Evolutionary conservation across 2,113 vertebrate genomes (phyloP).

Genomic region (Etheostoma spectabile): DNA sequence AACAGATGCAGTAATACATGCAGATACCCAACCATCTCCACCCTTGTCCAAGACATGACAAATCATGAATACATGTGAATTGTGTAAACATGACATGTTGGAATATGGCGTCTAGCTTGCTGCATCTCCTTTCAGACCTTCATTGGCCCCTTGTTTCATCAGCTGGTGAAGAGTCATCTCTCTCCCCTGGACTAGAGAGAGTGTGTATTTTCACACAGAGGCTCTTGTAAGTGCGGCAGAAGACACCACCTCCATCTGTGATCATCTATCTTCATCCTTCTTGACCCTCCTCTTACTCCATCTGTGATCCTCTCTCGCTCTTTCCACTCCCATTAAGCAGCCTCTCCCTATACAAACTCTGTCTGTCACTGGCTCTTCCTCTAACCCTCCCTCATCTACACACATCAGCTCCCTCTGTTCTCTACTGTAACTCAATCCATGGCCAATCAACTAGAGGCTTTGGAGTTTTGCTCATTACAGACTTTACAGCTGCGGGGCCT

Average conservation of each 20-base stretch:
- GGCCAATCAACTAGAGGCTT: conserved; percentile 71
- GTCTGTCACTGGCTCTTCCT: conserved; percentile 44
- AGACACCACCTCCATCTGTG: conserved; percentile 38
- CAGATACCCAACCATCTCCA: background rate
- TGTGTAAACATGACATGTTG: background rate
- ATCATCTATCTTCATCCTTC: conserved; percentile 32
- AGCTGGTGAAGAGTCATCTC: conserved; percentile 21
- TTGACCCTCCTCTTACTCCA: conserved; percentile 21
- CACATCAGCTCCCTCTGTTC: conserved; percentile 52
- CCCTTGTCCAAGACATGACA: background rate
- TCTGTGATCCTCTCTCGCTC: conserved; percentile 10
- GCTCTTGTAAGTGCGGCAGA: conserved; percentile 29
- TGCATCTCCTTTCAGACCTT: background rate
- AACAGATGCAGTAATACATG: background rate
- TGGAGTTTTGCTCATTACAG: conserved; percentile 57
- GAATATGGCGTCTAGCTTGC: background rate
- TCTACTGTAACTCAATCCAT: conserved; percentile 65
- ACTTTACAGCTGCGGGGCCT: conserved; percentile 74
- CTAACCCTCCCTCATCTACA: conserved; percentile 28
- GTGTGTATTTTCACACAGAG: conserved; percentile 34
- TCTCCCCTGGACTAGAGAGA: conserved; percentile 22
- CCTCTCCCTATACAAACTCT: conserved; percentile 22
- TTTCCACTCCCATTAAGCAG: conserved; percentile 34
- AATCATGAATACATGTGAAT: background rate
- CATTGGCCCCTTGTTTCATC: background rate